Evolutionary conservation across 1,140 invertebrate genomes (phyloP), one percentile per base, ranked within the genome.

Genomic region (Dinothrombium tinctorium): DNA sequence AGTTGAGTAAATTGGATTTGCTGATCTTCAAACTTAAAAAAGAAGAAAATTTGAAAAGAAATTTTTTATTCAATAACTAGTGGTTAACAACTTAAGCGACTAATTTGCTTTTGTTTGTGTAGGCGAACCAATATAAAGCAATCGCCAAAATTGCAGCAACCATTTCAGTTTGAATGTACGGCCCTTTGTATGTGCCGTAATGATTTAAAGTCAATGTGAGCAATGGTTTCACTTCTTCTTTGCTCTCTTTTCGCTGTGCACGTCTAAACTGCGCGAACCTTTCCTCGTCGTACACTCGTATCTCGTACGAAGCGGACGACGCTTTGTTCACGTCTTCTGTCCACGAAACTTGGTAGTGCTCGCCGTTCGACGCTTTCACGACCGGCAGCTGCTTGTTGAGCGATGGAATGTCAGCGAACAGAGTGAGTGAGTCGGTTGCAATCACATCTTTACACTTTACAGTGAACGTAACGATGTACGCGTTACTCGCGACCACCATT

Each of bases 231-330:
- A 36, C 22, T 11, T 17, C 8, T 19, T 11, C 22, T 17, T 22
- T n/a, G 21, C n/a, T 23, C 3, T 40, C 20, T 7, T 11, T 11
- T 28, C 22, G 19, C 21, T 43, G 40, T 4, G 41, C 59, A 53
- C 63, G 64, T 50, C 58, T 60, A 4, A 89, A 62, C 29, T 71
- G 71, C 14, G 77, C 70, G 59, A 77, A 89, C 44, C 79, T 78
- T 55, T 90, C 83, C 61, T 92, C 84, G 53, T 89, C 79, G 53
- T 75, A 81, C 2, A 94, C 59, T 46, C 73, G 72, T n/a, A 90
- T 66, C 37, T 66, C 62, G 48, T 81, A 74, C 35, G 73, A 69
- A 25, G 83, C 84, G 40, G 75, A 72, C 31, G 66, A 66, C 0
- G 79, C 71, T 50, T 74, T 75, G 26, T 75, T 72, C 6, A 74